phyloP scores from a whole-genome alignment of 2,113 vertebrate species.

The Paradisaea rubra region DNA sequence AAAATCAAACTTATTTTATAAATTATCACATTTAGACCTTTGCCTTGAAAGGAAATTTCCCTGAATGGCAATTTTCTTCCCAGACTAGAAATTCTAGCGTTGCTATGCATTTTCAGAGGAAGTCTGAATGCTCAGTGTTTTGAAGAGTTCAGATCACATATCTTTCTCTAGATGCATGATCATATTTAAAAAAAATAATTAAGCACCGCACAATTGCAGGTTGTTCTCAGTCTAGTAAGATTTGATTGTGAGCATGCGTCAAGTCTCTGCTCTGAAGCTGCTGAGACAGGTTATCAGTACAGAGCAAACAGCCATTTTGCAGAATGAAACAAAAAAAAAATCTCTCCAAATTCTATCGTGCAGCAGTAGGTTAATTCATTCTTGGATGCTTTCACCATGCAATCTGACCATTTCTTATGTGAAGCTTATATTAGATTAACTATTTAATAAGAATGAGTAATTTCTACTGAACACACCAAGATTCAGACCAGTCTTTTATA shows the following conservation, averaged over 20 bases:
- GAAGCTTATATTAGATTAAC: background rate
- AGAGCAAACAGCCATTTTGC: background rate
- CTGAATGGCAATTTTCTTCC: background rate
- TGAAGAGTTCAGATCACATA: background rate
- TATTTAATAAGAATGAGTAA: background rate
- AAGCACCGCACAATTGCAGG: background rate
- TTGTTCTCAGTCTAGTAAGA: background rate
- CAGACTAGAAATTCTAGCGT: background rate
- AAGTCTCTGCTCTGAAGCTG: background rate
- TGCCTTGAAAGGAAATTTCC: background rate
- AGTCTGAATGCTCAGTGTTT: background rate
- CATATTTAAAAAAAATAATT: background rate
- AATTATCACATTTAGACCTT: background rate
- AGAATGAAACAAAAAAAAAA: background rate
- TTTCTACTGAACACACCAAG: background rate
- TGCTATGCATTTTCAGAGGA: background rate
- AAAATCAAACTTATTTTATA: rapidly evolving
- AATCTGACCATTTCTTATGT: background rate
- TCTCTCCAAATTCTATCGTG: background rate
- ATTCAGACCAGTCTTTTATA: background rate
- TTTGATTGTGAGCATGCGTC: rapidly evolving
- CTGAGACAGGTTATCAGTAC: background rate
- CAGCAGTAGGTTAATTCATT: background rate
- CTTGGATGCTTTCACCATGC: background rate
- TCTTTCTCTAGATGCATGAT: background rate